Conservation (phyloP, 2,797 vertebrate genomes). For the Peromyscus aztecus region DNA sequence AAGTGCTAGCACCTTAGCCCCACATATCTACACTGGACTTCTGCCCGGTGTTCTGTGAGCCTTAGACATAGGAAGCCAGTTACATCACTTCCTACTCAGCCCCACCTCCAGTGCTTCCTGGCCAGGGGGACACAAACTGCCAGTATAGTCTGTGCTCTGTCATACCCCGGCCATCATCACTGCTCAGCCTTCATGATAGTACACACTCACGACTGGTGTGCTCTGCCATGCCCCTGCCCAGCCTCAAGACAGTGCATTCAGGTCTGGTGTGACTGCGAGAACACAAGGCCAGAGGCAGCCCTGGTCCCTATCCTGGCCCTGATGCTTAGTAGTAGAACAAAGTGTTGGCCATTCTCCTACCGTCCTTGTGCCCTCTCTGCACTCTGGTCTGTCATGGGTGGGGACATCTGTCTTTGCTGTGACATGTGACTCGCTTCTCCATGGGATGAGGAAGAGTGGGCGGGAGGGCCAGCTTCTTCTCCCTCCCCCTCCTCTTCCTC, state of each 20-base stretch:
- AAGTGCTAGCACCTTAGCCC: background rate
- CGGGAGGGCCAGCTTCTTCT: too few species aligned
- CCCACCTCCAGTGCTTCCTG: background rate
- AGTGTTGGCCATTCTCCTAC: rapidly evolving
- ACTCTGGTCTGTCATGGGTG: rapidly evolving
- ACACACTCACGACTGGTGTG: rapidly evolving
- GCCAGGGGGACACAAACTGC: background rate
- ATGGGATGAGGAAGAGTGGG: background rate
- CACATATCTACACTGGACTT: background rate
- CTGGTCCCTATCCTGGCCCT: background rate
- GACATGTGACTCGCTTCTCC: background rate
- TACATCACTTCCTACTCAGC: background rate
- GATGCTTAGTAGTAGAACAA: rapidly evolving
- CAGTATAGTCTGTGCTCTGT: background rate
- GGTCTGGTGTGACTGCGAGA: too few species aligned
- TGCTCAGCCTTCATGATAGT: too few species aligned
- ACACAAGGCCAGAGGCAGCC: background rate
- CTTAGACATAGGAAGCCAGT: too few species aligned
- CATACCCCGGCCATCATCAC: rapidly evolving
- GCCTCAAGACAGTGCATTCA: too few species aligned
- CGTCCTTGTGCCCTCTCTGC: too few species aligned
- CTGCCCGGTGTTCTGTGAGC: rapidly evolving
- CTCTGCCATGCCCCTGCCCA: too few species aligned
- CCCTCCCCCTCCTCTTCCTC: too few species aligned
- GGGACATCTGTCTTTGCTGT: too few species aligned